phyloP scores from a whole-genome alignment of 2,797 vertebrate species.

The Diceros bicornis region DNA sequence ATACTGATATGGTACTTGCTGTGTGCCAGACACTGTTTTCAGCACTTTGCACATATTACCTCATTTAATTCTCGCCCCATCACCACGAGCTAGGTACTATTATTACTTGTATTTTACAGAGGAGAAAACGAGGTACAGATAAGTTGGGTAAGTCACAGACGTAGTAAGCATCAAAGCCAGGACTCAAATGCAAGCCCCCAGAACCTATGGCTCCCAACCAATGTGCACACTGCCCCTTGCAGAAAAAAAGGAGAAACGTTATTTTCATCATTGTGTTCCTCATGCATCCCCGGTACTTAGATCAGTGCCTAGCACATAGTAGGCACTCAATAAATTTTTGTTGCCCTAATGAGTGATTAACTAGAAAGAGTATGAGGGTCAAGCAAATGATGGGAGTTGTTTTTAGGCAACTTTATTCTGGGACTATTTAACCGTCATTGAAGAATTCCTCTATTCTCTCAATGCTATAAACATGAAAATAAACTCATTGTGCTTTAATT shows the following conservation, averaged over 20 bases:
- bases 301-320: not conserved
- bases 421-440: not conserved
- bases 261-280: not conserved
- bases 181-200: not conserved
- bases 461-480: slow-evolving; percentile 20
- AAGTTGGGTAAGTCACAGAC: not conserved
- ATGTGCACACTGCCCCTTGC: not conserved
- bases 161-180: not conserved
- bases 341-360: not conserved
- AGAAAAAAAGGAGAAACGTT: not conserved
- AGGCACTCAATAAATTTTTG: not conserved
- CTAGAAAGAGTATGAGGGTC: not conserved
- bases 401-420: slow-evolving; percentile 6
- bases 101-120: not conserved
- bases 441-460: not conserved
- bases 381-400: not conserved
- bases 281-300: not conserved
- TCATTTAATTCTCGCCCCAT: not conserved
- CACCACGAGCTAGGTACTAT: not conserved
- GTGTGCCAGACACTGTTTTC: not conserved
- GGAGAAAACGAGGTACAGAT: not conserved
- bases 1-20: not conserved
- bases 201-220: not conserved
- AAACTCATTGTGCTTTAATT: not conserved
- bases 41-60: not conserved